phyloP scores from a whole-genome alignment of 1,140 invertebrate species.

The Ganaspis sp. region DNA sequence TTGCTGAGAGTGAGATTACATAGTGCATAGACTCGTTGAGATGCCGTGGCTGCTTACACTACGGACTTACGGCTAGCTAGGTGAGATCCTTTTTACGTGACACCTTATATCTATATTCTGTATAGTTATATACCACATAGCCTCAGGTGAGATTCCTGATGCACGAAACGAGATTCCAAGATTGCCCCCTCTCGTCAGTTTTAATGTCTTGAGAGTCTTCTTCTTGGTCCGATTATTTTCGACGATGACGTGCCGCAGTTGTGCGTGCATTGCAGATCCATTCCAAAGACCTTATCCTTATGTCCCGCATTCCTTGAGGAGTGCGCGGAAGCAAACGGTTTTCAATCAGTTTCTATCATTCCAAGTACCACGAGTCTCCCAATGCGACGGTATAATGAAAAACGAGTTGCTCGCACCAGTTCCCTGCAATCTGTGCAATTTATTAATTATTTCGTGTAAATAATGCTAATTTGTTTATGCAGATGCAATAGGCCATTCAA shows the following conservation, averaged over 20 bases:
- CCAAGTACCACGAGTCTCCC: neutral
- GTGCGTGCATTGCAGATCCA: slow-evolving; percentile 31
- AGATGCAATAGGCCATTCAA: no score
- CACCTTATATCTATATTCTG: slow-evolving; percentile 28
- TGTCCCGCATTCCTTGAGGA: slow-evolving; percentile 32
- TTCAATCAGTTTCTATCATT: neutral
- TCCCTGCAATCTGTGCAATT: no score
- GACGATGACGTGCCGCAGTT: slow-evolving; percentile 63
- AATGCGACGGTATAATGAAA: neutral
- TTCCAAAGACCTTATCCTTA: slow-evolving; percentile 49
- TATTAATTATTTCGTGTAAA: no score
- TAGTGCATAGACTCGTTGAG: slow-evolving; percentile 70
- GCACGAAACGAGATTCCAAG: slow-evolving; percentile 28
- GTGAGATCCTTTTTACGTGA: slow-evolving; percentile 58
- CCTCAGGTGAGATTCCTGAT: slow-evolving; percentile 26
- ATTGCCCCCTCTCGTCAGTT: slow-evolving; percentile 16
- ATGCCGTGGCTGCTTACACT: slow-evolving; percentile 71
- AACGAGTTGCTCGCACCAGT: no score
- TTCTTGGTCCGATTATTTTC: slow-evolving; percentile 63
- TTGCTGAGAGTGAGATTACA: slow-evolving; percentile 60
- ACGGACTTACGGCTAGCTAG: slow-evolving; percentile 73
- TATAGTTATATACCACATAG: slow-evolving; percentile 11
- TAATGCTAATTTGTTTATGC: no score
- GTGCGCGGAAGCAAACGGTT: slow-evolving; percentile 10
- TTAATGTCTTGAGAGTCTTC: slow-evolving; percentile 19